phyloP scores from a whole-genome alignment of 2,113 vertebrate species.

The Piprites chloris region DNA sequence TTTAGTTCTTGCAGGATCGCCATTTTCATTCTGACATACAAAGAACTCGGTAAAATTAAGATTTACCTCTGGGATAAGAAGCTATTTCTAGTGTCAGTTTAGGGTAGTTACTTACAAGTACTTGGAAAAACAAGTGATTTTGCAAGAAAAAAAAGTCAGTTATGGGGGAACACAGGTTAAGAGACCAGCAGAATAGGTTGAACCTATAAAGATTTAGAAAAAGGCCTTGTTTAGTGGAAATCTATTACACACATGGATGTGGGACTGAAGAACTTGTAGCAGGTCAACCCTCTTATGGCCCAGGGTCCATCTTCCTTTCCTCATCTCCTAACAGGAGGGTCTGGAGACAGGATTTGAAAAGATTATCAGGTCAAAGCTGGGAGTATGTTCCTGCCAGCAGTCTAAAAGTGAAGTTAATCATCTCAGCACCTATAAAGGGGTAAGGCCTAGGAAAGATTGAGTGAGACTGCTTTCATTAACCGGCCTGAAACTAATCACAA shows the following conservation, averaged over 20 bases:
- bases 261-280: neutral
- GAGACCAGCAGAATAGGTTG: neutral
- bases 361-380: slow-evolving; percentile 37
- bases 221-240: neutral
- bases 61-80: neutral
- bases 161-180: neutral
- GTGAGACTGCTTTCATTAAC: neutral
- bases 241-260: accelerated
- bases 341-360: neutral
- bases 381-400: neutral
- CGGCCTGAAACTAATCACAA: neutral
- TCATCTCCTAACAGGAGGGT: neutral
- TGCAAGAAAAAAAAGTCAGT: neutral
- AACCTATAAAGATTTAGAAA: neutral
- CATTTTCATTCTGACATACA: neutral
- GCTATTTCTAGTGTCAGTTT: neutral
- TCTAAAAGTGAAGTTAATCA: slow-evolving; percentile 55
- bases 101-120: neutral
- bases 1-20: neutral
- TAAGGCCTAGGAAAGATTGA: neutral
- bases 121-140: neutral
- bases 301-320: neutral
- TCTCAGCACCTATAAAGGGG: neutral
- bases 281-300: neutral
- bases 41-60: neutral